Conservation (phyloP, 2,113 vertebrate genomes). For the Peromyscus maniculatus region DNA sequence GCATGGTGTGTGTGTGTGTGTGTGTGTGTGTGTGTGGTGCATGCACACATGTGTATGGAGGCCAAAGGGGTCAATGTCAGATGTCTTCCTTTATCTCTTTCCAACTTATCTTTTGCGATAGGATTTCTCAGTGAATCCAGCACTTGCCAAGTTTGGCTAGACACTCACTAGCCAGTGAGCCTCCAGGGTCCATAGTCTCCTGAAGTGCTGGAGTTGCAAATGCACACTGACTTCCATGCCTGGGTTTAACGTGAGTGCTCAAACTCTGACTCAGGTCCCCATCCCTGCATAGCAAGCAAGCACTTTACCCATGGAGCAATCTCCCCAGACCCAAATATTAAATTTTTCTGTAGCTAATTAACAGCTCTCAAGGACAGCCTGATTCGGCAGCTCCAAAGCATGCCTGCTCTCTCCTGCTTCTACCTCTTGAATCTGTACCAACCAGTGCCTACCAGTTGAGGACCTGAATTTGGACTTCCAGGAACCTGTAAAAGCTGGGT, state of each 20-base stretch:
- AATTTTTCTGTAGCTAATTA: background rate
- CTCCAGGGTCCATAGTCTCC: background rate
- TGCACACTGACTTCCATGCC: background rate
- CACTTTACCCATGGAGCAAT: background rate
- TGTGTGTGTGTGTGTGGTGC: background rate
- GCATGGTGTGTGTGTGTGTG: background rate
- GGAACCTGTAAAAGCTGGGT: background rate
- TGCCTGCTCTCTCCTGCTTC: background rate
- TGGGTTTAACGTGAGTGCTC: no score
- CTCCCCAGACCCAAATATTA: background rate
- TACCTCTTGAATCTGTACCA: background rate
- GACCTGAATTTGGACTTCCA: no score
- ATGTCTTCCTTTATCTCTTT: background rate
- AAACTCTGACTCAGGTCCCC: background rate
- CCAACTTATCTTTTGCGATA: background rate
- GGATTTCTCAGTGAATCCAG: background rate
- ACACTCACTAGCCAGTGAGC: background rate
- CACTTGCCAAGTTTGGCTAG: background rate
- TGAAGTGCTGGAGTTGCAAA: background rate
- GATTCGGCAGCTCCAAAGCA: no score
- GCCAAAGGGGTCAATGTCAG: background rate
- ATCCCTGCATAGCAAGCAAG: background rate
- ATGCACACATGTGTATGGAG: background rate
- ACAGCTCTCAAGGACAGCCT: fast-evolving
- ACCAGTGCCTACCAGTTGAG: background rate